These are phyloP conservation scores for Acipenser ruthenus DNA, from an alignment of 2,797 vertebrate genomes.

Conservation along the genomic window DNA sequence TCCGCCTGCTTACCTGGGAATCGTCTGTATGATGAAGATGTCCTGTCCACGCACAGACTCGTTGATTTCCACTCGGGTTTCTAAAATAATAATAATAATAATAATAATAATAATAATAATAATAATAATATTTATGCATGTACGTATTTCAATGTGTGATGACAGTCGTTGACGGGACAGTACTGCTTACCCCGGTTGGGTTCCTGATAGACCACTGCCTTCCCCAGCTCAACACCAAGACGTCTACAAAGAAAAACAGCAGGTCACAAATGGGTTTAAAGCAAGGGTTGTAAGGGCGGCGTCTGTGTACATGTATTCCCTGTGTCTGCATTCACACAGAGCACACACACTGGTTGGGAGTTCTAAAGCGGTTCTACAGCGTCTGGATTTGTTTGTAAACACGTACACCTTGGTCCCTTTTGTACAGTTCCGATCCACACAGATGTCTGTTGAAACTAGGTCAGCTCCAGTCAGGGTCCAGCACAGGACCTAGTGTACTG, in stretches of 20 bases:
- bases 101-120: no score
- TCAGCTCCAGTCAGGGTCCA: no score
- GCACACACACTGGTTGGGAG: no score
- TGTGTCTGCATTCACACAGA: no score
- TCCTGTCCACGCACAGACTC: slow-evolving; percentile 95
- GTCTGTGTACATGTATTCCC: no score
- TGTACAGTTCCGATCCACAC: no score
- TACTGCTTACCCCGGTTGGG: slow-evolving; percentile 80
- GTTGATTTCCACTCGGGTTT: slow-evolving; percentile 96
- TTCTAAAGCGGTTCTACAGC: no score
- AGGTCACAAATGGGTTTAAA: background rate
- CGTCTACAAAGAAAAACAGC: slow-evolving; percentile 55
- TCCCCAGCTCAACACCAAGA: slow-evolving; percentile 89
- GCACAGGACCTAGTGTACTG: no score
- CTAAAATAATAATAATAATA: slow-evolving; percentile 45
- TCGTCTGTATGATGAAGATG: slow-evolving; percentile 97
- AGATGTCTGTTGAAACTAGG: no score
- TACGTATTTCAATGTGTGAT: no score
- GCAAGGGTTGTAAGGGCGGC: background rate
- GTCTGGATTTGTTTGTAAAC: no score
- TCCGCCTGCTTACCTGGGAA: slow-evolving; percentile 71
- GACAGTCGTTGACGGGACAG: background rate
- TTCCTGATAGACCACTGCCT: slow-evolving; percentile 93
- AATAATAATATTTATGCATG: background rate
- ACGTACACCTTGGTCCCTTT: no score